Conservation (phyloP, 2,113 vertebrate species). For the Dromaius novaehollandiae region DNA sequence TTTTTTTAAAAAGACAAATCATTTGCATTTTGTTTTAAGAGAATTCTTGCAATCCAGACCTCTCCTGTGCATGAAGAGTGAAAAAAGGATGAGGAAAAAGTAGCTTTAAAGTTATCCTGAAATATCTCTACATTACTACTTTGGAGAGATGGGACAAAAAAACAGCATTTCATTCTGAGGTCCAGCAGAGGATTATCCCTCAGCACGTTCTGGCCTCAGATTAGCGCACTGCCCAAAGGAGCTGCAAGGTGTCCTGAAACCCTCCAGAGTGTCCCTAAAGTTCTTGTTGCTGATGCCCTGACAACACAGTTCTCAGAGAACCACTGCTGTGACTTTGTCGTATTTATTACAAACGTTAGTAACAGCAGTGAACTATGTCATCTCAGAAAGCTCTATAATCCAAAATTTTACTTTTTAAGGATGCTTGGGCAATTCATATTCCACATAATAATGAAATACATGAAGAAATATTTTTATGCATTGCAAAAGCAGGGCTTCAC, state of each 20-base stretch:
- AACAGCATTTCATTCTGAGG: background rate
- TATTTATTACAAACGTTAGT: background rate
- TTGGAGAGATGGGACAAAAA: background rate
- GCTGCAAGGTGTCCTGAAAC: background rate
- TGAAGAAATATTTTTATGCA: background rate
- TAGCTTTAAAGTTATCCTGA: background rate
- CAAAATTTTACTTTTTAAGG: background rate
- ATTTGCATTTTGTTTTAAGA: background rate
- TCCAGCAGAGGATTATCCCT: background rate
- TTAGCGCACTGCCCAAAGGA: background rate
- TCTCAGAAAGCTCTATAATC: background rate
- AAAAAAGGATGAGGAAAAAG: background rate
- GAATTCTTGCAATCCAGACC: background rate
- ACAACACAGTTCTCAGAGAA: background rate
- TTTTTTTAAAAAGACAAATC: background rate
- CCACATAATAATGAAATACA: background rate
- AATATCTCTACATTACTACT: background rate
- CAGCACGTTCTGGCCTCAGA: accelerated
- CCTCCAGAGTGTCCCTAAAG: background rate
- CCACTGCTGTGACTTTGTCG: background rate
- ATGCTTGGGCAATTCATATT: background rate
- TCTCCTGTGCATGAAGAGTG: background rate
- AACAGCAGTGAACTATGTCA: background rate
- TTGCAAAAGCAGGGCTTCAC: background rate
- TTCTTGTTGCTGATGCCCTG: background rate